These are phyloP conservation scores for Manduca sexta DNA, from an alignment of 1,140 invertebrate genomes.

Conservation along the genomic window DNA sequence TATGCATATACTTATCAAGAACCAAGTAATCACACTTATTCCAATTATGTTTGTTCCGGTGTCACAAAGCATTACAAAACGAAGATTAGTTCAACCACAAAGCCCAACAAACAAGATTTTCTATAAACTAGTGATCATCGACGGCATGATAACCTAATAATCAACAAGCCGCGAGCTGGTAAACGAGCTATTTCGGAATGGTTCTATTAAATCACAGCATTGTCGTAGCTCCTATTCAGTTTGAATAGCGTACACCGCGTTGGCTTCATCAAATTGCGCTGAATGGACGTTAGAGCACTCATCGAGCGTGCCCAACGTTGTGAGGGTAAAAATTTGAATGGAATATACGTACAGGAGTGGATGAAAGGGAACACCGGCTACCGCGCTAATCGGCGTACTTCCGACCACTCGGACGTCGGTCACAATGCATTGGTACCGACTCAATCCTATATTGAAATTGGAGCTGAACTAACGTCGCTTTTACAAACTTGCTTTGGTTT, in stretches of 20 bases:
- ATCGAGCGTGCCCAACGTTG: slow-evolving; percentile 45
- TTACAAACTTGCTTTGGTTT: background rate
- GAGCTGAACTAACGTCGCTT: slow-evolving; percentile 38
- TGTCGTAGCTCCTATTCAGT: slow-evolving; percentile 58
- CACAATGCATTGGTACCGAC: slow-evolving; percentile 54
- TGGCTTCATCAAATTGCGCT: slow-evolving; percentile 69
- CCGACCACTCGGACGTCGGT: slow-evolving; percentile 51
- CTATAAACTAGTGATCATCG: background rate
- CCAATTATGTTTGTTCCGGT: no score
- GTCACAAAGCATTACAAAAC: no score
- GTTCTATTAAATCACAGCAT: slow-evolving; percentile 64
- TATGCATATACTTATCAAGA: no score
- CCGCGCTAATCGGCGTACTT: slow-evolving; percentile 41
- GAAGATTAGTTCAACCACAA: no score
- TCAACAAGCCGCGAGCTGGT: no score
- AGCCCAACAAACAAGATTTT: background rate
- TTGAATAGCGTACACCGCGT: slow-evolving; percentile 56
- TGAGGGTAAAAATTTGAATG: slow-evolving; percentile 72
- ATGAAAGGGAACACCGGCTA: slow-evolving; percentile 49
- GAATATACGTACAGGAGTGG: slow-evolving; percentile 51
- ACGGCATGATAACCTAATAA: no score
- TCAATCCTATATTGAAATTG: slow-evolving; percentile 67
- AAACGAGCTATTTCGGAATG: slow-evolving; percentile 26
- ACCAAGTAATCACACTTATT: no score
- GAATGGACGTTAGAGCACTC: slow-evolving; percentile 67